phyloP scores from a whole-genome alignment of 2,113 vertebrate species.

The Hystrix cristata region DNA sequence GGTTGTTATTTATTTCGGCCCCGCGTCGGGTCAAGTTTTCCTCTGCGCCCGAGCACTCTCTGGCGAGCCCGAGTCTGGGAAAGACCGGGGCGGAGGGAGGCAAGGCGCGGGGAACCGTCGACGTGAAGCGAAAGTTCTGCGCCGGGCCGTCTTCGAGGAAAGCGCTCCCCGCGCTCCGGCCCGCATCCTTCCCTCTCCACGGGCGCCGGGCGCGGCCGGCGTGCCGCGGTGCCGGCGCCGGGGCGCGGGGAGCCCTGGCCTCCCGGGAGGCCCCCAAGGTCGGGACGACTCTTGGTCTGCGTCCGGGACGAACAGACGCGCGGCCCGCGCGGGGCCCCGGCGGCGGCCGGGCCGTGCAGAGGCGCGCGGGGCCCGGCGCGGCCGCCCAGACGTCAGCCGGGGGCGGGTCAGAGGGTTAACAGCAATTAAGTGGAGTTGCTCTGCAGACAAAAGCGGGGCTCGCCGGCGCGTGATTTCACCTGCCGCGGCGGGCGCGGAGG shows the following conservation, averaged over 20 bases:
- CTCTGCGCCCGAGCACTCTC: neutral
- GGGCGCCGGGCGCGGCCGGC: neutral
- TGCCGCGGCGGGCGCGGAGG: conserved; percentile 87
- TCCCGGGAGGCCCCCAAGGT: conserved; percentile 1
- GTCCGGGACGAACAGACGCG: conserved; percentile 47
- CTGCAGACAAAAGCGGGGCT: conserved; percentile 87
- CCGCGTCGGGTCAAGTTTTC: neutral
- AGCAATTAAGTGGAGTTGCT: conserved; percentile 91
- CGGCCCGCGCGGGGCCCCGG: neutral
- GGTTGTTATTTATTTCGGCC: conserved; percentile 57
- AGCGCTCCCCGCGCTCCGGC: conserved; percentile 40
- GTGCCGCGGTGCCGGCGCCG: neutral
- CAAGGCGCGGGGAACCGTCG: neutral
- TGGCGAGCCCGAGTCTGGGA: neutral
- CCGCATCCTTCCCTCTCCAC: conserved; percentile 30
- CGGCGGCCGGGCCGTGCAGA: neutral
- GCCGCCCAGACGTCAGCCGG: conserved; percentile 87
- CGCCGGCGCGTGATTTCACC: conserved; percentile 93
- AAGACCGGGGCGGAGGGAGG: neutral
- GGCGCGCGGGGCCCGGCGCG: conserved; percentile 82
- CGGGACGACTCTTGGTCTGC: conserved; percentile 57
- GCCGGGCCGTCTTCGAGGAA: conserved; percentile 75
- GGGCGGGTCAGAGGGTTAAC: conserved; percentile 93
- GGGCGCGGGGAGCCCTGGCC: neutral
- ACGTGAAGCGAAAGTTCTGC: conserved; percentile 60